Evolutionary conservation across 2,888 invertebrate species (phyloP).

Genomic region (Sarcophaga caerulescens): DNA sequence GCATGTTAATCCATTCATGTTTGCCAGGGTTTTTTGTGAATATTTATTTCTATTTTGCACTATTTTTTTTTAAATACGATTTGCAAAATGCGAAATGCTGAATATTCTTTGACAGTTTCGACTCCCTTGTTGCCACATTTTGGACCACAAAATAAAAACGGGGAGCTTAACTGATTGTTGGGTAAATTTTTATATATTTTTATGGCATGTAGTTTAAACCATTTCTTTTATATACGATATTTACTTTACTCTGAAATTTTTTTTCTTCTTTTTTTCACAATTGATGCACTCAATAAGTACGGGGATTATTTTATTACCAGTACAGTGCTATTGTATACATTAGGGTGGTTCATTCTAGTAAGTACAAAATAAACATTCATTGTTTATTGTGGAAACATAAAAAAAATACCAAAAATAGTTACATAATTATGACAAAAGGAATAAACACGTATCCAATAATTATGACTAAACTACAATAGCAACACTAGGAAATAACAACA

Average conservation of each 20-base stretch:
- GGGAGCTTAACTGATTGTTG: neutral
- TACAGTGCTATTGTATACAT: neutral
- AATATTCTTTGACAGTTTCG: neutral
- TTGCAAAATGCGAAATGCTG: neutral
- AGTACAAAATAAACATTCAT: neutral
- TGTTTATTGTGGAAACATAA: too few species aligned
- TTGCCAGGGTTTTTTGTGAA: neutral
- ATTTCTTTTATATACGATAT: neutral
- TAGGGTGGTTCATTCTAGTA: neutral
- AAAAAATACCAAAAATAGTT: too few species aligned
- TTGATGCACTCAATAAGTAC: neutral
- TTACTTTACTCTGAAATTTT: neutral
- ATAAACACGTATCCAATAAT: too few species aligned
- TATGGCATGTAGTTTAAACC: neutral
- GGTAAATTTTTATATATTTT: neutral
- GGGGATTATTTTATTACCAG: neutral
- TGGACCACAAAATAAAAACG: neutral
- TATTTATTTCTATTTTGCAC: neutral
- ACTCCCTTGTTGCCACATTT: constrained; percentile 7
- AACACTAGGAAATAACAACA: too few species aligned
- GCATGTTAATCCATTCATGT: neutral
- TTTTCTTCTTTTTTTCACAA: neutral
- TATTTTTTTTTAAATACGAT: neutral
- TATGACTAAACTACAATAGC: too few species aligned
- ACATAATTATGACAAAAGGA: too few species aligned